Evolutionary conservation across 2,888 invertebrate species (phyloP).

Genomic region (Abscondita cerata): DNA sequence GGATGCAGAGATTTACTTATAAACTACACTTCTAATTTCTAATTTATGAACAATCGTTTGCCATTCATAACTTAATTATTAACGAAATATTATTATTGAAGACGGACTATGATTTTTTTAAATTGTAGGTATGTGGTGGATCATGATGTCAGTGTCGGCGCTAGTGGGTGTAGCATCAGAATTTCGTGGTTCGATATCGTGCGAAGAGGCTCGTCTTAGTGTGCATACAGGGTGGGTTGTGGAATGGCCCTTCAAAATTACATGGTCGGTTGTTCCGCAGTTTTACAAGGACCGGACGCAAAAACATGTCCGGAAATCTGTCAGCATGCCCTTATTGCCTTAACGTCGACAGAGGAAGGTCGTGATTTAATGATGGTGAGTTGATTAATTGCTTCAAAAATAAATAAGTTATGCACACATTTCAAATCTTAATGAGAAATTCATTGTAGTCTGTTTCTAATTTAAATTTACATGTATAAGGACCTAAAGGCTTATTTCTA

Average conservation of each 20-base stretch:
- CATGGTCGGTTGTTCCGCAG: conserved; percentile 73
- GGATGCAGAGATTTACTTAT: too few species aligned
- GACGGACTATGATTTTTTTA: too few species aligned
- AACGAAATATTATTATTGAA: too few species aligned
- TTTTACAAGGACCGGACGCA: conserved; percentile 64
- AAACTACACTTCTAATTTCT: too few species aligned
- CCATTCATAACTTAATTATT: too few species aligned
- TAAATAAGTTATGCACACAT: too few species aligned
- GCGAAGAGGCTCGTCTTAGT: conserved; percentile 74
- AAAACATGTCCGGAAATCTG: conserved; percentile 73
- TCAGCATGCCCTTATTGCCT: conserved; percentile 78
- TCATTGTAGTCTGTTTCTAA: too few species aligned
- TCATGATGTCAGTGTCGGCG: conserved; percentile 55
- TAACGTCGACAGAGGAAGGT: conserved; percentile 81
- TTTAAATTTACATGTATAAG: too few species aligned
- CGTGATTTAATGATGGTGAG: conserved; percentile 78
- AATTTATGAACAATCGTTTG: too few species aligned
- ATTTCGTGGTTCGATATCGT: conserved; percentile 51
- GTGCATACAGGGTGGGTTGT: conserved; percentile 79
- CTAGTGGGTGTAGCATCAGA: conserved; percentile 47
- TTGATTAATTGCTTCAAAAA: conserved; percentile 33
- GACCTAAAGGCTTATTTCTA: too few species aligned
- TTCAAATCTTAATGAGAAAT: too few species aligned
- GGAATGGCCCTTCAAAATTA: conserved; percentile 80
- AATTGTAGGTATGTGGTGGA: conserved; percentile 57